Evolutionary conservation across 2,797 vertebrate genomes (phyloP), one percentile per base, ranked within the genome.

Genomic region (Paedocypris micromegethes): DNA sequence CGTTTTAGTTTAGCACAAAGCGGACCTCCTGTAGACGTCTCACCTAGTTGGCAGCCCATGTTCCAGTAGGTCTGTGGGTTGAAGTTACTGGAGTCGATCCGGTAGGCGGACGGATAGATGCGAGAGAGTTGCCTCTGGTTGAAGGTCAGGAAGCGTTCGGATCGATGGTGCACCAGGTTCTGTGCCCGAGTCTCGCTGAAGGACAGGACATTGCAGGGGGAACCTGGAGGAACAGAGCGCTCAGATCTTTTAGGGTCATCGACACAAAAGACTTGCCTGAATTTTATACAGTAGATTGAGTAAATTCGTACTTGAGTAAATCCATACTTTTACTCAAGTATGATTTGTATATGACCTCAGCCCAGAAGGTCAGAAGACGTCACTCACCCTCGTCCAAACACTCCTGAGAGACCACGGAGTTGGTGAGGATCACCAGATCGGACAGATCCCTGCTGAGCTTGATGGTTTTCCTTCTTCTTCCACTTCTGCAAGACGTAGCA

Each of bases 21-120:
- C 23, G 23, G 23, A 23, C 23, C 23, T 23, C 23, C 23, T 23
- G 23, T 23, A 23, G 23, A 23, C 23, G 23, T 23, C 91, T 72
- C 70, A 99, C 97, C 97, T 74, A 99, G 72, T 75, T 99, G 97
- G 83, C 93, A 97, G 5, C 97, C 97, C 68, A 92, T 88, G 0
- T 95, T 99, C 97, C 97, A 99, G 83, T 98, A 98, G 3, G 94
- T 90, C 77, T 98, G 85, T 0, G 97, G 97, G 82, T 98, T 98
- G 83, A 97, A 97, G 80, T 99, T 99, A 80, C 95, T 98, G 55
- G 97, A 99, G 85, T 98, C 96, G 0, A 99, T 97, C 47, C 97
- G 90, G 74, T 98, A 98, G 65, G 96, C 97, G 0, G 97, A 98
- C 2, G 97, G 97, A 75, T 99, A 99, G 80, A 99, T 92, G 73